Evolutionary conservation across 1,140 invertebrate species (phyloP).

Genomic region (Sarcophaga peregrina): DNA sequence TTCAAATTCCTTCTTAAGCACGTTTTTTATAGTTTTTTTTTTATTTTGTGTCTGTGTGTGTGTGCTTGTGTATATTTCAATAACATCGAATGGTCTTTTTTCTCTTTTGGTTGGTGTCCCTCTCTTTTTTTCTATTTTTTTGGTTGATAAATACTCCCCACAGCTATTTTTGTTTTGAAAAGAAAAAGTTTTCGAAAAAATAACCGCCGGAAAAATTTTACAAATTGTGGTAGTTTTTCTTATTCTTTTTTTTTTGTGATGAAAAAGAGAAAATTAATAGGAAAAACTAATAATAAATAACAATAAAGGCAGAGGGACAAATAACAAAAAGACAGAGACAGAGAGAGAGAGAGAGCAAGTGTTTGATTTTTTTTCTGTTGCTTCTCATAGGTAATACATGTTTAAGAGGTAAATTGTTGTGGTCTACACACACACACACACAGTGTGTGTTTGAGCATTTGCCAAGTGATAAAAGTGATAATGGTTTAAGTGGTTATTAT

Average conservation of each 20-base stretch:
- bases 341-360: too few relatives aligned
- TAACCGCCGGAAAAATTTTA: conserved; percentile 1
- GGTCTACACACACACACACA: not conserved
- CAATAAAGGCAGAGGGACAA: too few relatives aligned
- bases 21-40: conserved; percentile 51
- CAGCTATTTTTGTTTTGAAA: too few relatives aligned
- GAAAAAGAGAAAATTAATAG: too few relatives aligned
- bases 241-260: not conserved
- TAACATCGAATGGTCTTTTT: too few relatives aligned
- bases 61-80: too few relatives aligned
- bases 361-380: too few relatives aligned
- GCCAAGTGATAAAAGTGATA: not conserved
- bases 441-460: not conserved
- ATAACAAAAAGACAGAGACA: too few relatives aligned
- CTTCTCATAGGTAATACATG: not conserved
- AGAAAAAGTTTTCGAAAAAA: conserved; percentile 45
- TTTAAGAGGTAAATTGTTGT: conserved; percentile 18
- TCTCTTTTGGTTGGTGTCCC: too few relatives aligned
- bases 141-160: too few relatives aligned
- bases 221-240: conserved; percentile 21
- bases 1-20: conserved; percentile 62
- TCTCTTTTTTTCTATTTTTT: not conserved
- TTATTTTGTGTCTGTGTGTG: too few relatives aligned
- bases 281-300: too few relatives aligned
- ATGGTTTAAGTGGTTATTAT: conserved; percentile 12